Base-by-base conservation (phyloP, 1,140 invertebrate genomes). In the Drosophila cardini region DNA sequence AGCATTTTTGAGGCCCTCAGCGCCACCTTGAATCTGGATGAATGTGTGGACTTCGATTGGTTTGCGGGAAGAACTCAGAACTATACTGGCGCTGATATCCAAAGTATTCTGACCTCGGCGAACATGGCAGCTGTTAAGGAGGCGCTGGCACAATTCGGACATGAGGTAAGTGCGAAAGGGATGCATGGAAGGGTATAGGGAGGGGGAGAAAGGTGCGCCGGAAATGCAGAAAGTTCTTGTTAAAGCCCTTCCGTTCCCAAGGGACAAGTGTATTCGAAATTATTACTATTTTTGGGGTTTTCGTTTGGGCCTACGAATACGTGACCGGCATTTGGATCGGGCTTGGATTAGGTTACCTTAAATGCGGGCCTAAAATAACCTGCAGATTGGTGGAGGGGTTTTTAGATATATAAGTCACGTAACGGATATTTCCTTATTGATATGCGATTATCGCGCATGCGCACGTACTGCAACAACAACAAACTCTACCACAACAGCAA, bases 401-500 rank as follows among this genome's bases (percentile, higher is more conserved):
- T 87, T 79, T 79, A 82, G 68, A 87, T 87, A 90, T 90, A 91
- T 90, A 82, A 90, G 90, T 91, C 90, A 91, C 90, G 90, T 91
- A 91, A 91, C 90, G 90, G 90, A 91, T 91, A 91, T 91, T 90
- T 91, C 80, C 82, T 90, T 90, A 91, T 91, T 91, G 90, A 87
- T 90, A 91, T 91, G 83, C 85, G 76, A 90, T 91, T 81, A 91
- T 81, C 82, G 90, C 83, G 79, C 90, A 82, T 76, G 78, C 80
- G 70, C 85, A 91, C 84, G 83, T 87, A 77, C 72, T 62, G 48
- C 56, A 78, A 45, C 64, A 70, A 80, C 73, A 74, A 55, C 62
- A 72, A 65, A 36, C 50, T n/a, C 26, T 1, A 11, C 42, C n/a
- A 7, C 18, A 4, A 10, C 10, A 55, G 10, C n/a, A 43, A 32